phyloP scores from a whole-genome alignment of 2,113 vertebrate species.

The Ploceus nigricollis region DNA sequence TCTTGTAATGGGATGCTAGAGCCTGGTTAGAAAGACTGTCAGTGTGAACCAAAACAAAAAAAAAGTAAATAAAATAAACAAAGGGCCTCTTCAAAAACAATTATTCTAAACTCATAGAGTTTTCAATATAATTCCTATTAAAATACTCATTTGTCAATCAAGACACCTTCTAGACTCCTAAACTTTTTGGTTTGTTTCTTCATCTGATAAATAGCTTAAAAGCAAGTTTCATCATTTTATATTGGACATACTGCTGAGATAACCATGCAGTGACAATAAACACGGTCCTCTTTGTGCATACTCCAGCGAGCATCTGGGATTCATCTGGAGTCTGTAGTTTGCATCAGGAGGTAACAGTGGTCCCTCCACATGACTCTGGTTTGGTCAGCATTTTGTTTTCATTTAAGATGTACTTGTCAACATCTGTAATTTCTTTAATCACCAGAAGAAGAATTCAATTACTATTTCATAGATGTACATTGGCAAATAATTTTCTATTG shows the following conservation, averaged over 20 bases:
- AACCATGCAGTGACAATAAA: conserved; percentile 57
- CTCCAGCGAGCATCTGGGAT: conserved; percentile 51
- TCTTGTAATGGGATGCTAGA: neutral
- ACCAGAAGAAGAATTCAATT: conserved; percentile 50
- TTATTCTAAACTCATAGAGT: neutral
- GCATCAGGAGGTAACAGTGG: conserved; percentile 41
- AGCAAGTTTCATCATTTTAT: conserved; percentile 37
- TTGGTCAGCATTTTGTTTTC: conserved; percentile 50
- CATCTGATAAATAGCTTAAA: conserved; percentile 35
- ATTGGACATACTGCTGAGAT: conserved; percentile 22
- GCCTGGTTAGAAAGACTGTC: neutral
- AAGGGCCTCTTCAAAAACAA: neutral
- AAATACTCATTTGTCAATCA: conserved; percentile 35
- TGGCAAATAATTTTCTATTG: conserved; percentile 28
- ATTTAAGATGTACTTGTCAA: conserved; percentile 39
- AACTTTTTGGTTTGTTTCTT: neutral
- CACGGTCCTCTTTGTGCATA: conserved; percentile 38
- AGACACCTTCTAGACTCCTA: neutral
- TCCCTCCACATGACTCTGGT: conserved; percentile 21
- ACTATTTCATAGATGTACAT: conserved; percentile 39
- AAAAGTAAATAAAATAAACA: neutral
- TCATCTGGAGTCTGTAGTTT: conserved; percentile 60
- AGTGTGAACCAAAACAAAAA: neutral
- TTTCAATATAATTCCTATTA: conserved; percentile 42
- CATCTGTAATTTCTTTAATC: conserved; percentile 52